phyloP scores from a whole-genome alignment of 2,797 vertebrate species.

The Pangasius krempfi region DNA sequence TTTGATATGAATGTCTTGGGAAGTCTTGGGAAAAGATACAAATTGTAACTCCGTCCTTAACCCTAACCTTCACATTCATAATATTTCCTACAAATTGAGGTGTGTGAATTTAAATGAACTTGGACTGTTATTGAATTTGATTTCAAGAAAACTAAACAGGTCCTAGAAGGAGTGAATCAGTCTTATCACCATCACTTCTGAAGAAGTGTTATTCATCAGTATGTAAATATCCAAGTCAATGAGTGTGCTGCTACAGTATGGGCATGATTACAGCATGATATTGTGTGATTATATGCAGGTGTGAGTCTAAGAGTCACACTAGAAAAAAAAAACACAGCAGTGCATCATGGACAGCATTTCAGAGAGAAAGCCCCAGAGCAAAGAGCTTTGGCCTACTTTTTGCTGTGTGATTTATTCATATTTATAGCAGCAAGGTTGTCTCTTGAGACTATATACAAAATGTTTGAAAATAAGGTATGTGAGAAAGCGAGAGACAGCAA shows the following conservation, averaged over 20 bases:
- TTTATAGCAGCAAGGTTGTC: conserved; percentile 34
- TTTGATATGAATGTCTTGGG: not conserved
- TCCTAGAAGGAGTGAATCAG: not conserved
- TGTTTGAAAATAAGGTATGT: conserved; percentile 24
- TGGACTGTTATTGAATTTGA: not conserved
- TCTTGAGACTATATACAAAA: conserved; percentile 42
- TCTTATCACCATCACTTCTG: not conserved
- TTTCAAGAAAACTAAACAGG: not conserved
- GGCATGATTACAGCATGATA: not conserved
- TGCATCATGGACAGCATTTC: conserved; percentile 21
- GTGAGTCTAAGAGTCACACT: not conserved
- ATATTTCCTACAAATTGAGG: not conserved
- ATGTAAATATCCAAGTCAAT: not conserved
- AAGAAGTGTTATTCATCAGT: not conserved
- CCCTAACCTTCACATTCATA: not conserved
- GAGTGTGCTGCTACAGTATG: not conserved
- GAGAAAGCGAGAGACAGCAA: conserved; percentile 1
- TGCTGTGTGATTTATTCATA: conserved; percentile 28
- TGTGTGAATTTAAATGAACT: not conserved
- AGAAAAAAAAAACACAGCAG: not conserved
- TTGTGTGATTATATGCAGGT: conserved; percentile 13
- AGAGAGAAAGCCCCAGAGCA: conserved; percentile 10
- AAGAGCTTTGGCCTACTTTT: conserved; percentile 33
- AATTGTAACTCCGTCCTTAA: not conserved
- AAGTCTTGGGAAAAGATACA: not conserved